phyloP scores from a whole-genome alignment of 1,140 invertebrate species.

The Pollicipes pollicipes region DNA sequence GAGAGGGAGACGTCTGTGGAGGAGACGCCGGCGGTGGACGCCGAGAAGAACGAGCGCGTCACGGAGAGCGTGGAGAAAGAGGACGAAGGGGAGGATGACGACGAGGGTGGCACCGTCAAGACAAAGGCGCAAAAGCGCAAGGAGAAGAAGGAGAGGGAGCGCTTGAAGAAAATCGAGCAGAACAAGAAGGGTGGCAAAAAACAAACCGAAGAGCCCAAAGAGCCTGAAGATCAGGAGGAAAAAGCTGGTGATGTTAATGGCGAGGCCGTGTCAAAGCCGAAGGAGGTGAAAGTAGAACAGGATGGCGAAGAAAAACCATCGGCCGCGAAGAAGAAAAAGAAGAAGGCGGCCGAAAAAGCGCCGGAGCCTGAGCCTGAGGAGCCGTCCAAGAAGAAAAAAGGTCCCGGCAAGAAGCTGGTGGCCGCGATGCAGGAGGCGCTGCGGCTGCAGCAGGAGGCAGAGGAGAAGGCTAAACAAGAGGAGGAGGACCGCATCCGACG shows the following conservation, averaged over 20 bases:
- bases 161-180: slow-evolving; percentile 26
- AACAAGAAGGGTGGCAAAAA: slow-evolving; percentile 22
- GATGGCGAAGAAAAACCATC: slow-evolving; percentile 18
- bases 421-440: slow-evolving; percentile 76
- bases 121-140: slow-evolving; percentile 61
- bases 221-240: slow-evolving; percentile 9
- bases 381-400: slow-evolving; percentile 22
- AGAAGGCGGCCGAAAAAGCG: slow-evolving; percentile 27
- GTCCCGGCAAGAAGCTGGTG: slow-evolving; percentile 55
- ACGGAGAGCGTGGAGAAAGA: slow-evolving; percentile 27
- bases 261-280: slow-evolving; percentile 18
- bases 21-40: slow-evolving; percentile 16
- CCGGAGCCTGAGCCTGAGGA: slow-evolving; percentile 20
- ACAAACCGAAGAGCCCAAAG: slow-evolving; percentile 12
- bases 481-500: slow-evolving; percentile 46
- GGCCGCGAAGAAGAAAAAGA: slow-evolving; percentile 18
- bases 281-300: slow-evolving; percentile 12
- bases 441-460: slow-evolving; percentile 72
- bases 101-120: slow-evolving; percentile 44
- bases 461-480: slow-evolving; percentile 54
- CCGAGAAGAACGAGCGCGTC: slow-evolving; percentile 23
- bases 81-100: slow-evolving; percentile 35
- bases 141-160: slow-evolving; percentile 51
- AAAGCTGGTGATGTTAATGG: slow-evolving; percentile 14
- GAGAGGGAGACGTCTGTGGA: slow-evolving; percentile 30